Evolutionary conservation across 2,113 vertebrate genomes (phyloP).

Genomic region (Rhinoderma darwinii): DNA sequence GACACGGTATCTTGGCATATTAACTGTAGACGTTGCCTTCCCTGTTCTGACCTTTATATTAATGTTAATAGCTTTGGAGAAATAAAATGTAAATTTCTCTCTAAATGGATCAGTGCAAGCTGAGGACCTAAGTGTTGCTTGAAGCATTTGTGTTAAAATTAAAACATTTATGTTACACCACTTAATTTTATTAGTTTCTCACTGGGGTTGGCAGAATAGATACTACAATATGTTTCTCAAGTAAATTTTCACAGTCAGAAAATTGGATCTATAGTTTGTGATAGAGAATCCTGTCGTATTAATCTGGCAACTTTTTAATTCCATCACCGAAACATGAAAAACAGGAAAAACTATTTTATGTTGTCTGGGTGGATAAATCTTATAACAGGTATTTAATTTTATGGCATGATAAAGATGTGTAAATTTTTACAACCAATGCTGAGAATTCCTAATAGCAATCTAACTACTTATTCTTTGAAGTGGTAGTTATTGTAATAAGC

Average conservation of each 20-base stretch:
- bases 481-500: slow-evolving; percentile 30
- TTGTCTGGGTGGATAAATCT: slow-evolving; percentile 21
- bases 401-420: slow-evolving; percentile 32
- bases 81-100: slow-evolving; percentile 74
- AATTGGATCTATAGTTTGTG: slow-evolving; percentile 1
- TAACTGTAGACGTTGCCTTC: slow-evolving; percentile 69
- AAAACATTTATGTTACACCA: slow-evolving; percentile 72
- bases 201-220: slow-evolving; percentile 65
- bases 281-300: background rate
- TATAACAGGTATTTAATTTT: slow-evolving; percentile 45
- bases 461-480: slow-evolving; percentile 37
- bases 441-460: slow-evolving; percentile 29
- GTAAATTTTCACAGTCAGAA: slow-evolving; percentile 50
- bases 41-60: slow-evolving; percentile 71
- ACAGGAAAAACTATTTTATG: slow-evolving; percentile 24
- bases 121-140: slow-evolving; percentile 66
- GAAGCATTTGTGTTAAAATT: slow-evolving; percentile 69
- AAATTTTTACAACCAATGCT: slow-evolving; percentile 27
- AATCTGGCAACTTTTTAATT: slow-evolving; percentile 26
- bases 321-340: slow-evolving; percentile 20
- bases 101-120: slow-evolving; percentile 72
- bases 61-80: slow-evolving; percentile 73
- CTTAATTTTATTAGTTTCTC: slow-evolving; percentile 73
- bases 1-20: slow-evolving; percentile 66
- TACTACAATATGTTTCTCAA: slow-evolving; percentile 60